A percentile compares a stretch with the other conserved stretches of the same genome.
These are phyloP conservation scores for Bombus superbus DNA, from an alignment of 1,140 invertebrate genomes.

Conservation along the genomic window DNA sequence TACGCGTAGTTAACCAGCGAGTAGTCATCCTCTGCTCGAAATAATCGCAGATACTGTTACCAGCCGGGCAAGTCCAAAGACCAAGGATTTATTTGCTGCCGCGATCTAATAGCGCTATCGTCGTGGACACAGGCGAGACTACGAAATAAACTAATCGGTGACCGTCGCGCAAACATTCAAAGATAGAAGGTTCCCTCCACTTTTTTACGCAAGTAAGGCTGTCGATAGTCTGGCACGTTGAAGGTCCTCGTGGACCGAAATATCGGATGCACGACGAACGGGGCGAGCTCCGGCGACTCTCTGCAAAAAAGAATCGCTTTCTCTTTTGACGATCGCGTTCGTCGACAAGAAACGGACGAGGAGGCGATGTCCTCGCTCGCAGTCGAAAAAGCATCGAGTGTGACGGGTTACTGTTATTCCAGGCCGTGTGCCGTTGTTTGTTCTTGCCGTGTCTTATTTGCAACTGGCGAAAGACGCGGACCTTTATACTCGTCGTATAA, in stretches of 20 bases:
- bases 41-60: constrained; percentile 76
- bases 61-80: background rate
- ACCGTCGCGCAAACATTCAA: no score
- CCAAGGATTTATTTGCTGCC: background rate
- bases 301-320: constrained; percentile 49
- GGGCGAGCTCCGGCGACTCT: background rate
- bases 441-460: constrained; percentile 68
- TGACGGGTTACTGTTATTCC: constrained; percentile 82
- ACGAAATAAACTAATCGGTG: background rate
- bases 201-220: no score
- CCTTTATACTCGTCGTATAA: constrained; percentile 39
- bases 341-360: constrained; percentile 19
- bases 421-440: constrained; percentile 76
- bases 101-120: background rate
- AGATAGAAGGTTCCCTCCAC: no score
- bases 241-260: background rate
- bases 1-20: constrained; percentile 9
- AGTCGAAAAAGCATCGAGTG: constrained; percentile 80
- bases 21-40: constrained; percentile 69
- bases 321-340: constrained; percentile 41
- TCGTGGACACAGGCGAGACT: background rate
- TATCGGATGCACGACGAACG: background rate
- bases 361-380: constrained; percentile 51
- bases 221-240: no score
- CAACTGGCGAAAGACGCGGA: constrained; percentile 10